Evolutionary conservation across 37 sponge, comb jelly and placozoan species (phyloP), one percentile per base, ranked within the genome.

Genomic region (Chondrilla cf. caribensis): DNA sequence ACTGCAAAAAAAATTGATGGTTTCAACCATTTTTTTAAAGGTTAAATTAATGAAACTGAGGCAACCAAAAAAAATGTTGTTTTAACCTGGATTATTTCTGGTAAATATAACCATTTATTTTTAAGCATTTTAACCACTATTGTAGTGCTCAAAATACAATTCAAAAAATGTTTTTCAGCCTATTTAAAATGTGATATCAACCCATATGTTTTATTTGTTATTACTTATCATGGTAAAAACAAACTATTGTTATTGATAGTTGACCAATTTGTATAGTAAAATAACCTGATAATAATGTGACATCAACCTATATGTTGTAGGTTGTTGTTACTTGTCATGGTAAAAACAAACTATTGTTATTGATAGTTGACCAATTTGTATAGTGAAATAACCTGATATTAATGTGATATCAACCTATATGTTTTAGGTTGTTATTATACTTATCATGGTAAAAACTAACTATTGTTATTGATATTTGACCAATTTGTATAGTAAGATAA

Each of bases 41-140:
- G 72, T 70, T 70, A 70, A 70, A 70, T 18, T 18, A 7, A 70
- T 70, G 72, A 70, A 70, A 70, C 72, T 70, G 72, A 70, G 72
- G 38, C 29, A 70, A 70, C 72, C 72, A 70, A 32, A 38, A 4
- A 70, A 37, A 70, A 70, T 33, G 72, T 70, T 70, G 31, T 70
- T 70, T 70, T 70, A 70, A 70, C 72, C 40, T 19, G 35, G 18
- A 29, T 70, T 29, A 38, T 7, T 38, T 70, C 37, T 70, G 35
- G 72, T 70, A 19, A 70, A 38, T 38, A 19, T 37, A 70, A 70
- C 72, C 29, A 70, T 38, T 31, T 9, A 29, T 32, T 70, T 38
- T 11, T 18, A 21, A 37, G 11, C 21, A 37, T 17, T 19, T 38
- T 70, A 32, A 70, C 72, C 38, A 70, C 19, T 19, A 70, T 5